Evolutionary conservation across 2,113 vertebrate genomes (phyloP).

Genomic region (Lutjanus erythropterus): DNA sequence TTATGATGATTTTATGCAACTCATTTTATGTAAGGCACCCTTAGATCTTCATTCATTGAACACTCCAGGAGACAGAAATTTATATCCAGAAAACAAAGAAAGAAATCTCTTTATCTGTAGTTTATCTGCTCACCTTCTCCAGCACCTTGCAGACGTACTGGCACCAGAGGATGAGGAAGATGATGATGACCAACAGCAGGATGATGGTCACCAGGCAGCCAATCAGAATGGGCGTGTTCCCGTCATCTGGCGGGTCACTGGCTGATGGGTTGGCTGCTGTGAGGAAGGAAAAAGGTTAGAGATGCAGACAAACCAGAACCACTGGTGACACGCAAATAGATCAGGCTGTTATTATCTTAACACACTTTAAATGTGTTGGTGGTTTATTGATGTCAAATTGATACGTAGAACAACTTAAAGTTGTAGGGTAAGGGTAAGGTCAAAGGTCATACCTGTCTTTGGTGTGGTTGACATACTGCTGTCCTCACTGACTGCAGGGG

Average conservation of each 20-base stretch:
- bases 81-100: too few relatives aligned
- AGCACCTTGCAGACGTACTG: constrained; percentile 92
- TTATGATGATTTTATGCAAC: too few relatives aligned
- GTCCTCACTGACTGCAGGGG: constrained; percentile 22
- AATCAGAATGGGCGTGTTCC: constrained; percentile 89
- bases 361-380: not conserved
- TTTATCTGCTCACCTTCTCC: constrained; percentile 87
- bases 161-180: constrained; percentile 93
- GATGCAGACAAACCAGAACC: too few relatives aligned
- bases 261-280: constrained; percentile 75
- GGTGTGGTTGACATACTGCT: constrained; percentile 40
- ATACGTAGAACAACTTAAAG: not conserved
- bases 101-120: not conserved
- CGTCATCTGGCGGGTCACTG: constrained; percentile 79
- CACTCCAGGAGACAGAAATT: too few relatives aligned
- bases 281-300: not conserved
- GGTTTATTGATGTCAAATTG: not conserved
- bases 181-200: constrained; percentile 90
- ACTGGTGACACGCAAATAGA: too few relatives aligned
- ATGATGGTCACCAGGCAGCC: constrained; percentile 95
- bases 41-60: too few relatives aligned
- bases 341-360: too few relatives aligned
- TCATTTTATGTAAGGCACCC: too few relatives aligned
- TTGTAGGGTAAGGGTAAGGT: not conserved
- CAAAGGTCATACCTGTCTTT: constrained; percentile 56